These are phyloP conservation scores for Rhinopithecus roxellana DNA, from an alignment of 2,113 vertebrate genomes.

Conservation along the genomic window DNA sequence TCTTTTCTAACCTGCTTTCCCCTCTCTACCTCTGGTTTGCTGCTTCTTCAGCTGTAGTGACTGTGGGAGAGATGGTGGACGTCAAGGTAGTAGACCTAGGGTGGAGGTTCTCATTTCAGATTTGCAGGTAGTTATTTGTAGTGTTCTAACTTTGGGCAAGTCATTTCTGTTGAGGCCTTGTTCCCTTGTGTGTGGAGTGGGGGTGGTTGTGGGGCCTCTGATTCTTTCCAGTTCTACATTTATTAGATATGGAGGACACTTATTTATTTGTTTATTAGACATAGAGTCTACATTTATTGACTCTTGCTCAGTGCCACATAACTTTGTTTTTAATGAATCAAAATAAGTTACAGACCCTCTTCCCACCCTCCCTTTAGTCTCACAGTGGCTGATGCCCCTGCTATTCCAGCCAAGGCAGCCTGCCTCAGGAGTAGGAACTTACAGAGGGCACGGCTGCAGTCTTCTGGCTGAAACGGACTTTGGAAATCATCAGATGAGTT, in stretches of 20 bases:
- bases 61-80: not conserved
- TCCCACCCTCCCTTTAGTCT: too few relatives aligned
- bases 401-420: not conserved
- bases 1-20: not conserved
- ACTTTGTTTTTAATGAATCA: not conserved
- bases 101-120: not conserved
- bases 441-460: accelerated
- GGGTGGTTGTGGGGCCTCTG: too few relatives aligned
- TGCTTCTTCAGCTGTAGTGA: accelerated
- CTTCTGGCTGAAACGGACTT: not conserved
- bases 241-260: too few relatives aligned
- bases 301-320: not conserved
- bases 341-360: not conserved
- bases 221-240: not conserved
- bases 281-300: too few relatives aligned
- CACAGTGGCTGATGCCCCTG: accelerated
- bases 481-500: not conserved
- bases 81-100: not conserved
- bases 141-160: not conserved
- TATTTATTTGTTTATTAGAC: too few relatives aligned
- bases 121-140: too few relatives aligned
- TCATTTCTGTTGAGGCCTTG: not conserved
- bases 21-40: too few relatives aligned
- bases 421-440: not conserved
- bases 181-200: not conserved